Conservation (phyloP, 2,797 vertebrate genomes). For the Mus caroli region DNA sequence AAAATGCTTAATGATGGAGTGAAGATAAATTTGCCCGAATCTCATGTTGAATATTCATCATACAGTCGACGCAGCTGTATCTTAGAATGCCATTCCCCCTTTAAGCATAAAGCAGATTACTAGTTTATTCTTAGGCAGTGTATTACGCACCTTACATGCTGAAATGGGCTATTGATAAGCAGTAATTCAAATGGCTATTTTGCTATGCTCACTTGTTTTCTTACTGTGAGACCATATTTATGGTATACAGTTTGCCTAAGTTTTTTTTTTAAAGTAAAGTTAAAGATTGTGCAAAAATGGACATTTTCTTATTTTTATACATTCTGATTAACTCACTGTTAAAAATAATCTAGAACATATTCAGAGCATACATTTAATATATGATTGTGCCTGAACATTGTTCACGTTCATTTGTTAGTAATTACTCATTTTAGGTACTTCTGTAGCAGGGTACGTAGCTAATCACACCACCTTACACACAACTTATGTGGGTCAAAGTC, state of each 20-base stretch:
- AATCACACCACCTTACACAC: neutral
- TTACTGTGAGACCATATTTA: constrained; percentile 63
- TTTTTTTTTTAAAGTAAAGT: constrained; percentile 13
- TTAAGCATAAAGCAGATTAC: constrained; percentile 72
- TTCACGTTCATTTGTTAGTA: neutral
- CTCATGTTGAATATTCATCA: constrained; percentile 84
- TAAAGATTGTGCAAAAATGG: constrained; percentile 38
- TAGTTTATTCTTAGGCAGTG: constrained; percentile 82
- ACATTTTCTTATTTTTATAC: neutral
- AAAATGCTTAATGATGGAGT: constrained; percentile 82
- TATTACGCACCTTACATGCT: constrained; percentile 71
- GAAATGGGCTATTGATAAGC: constrained; percentile 71
- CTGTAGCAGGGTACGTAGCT: constrained; percentile 5
- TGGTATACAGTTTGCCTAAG: constrained; percentile 30
- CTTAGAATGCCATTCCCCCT: constrained; percentile 82
- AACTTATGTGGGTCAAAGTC: constrained; percentile 38
- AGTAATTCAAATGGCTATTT: constrained; percentile 72
- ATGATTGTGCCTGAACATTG: neutral
- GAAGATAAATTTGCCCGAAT: constrained; percentile 83
- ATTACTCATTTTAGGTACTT: constrained; percentile 34
- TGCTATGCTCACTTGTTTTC: constrained; percentile 72
- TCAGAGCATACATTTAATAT: neutral
- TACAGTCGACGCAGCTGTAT: constrained; percentile 83
- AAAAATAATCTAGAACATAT: neutral
- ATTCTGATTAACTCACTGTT: constrained; percentile 26